A percentile compares a stretch with the other conserved stretches of the same genome.
Evolutionary conservation across 2,797 vertebrate species (phyloP).

Genomic region (Sebastes minor): DNA sequence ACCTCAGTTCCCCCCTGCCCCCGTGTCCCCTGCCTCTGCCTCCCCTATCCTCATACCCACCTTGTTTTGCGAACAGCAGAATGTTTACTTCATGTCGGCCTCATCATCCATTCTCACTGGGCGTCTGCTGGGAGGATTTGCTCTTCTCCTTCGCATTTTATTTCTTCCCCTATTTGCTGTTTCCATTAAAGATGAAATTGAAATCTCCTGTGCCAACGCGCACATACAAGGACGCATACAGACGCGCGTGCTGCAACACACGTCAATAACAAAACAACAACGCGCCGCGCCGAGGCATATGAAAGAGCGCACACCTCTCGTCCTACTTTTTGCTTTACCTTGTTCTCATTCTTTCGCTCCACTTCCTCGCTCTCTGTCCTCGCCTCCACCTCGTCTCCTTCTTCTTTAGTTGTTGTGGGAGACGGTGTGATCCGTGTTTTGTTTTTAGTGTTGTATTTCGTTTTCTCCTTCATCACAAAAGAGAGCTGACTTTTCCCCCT

Average conservation of each 20-base stretch:
- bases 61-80: slow-evolving; percentile 43
- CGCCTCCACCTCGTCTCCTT: slow-evolving; percentile 32
- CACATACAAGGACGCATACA: not conserved
- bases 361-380: slow-evolving; percentile 37
- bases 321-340: slow-evolving; percentile 73
- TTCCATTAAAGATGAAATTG: slow-evolving; percentile 76
- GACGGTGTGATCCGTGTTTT: slow-evolving; percentile 33
- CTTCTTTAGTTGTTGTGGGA: slow-evolving; percentile 36
- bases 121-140: slow-evolving; percentile 61
- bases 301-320: slow-evolving; percentile 73
- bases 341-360: slow-evolving; percentile 52
- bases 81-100: slow-evolving; percentile 64
- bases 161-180: slow-evolving; percentile 69
- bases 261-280: slow-evolving; percentile 46
- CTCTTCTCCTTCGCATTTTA: slow-evolving; percentile 61
- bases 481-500: slow-evolving; percentile 15
- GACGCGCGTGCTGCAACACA: not conserved
- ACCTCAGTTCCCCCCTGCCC: not conserved
- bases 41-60: slow-evolving; percentile 8
- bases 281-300: slow-evolving; percentile 56
- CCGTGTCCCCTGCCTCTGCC: not conserved
- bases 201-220: slow-evolving; percentile 55
- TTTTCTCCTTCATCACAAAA: slow-evolving; percentile 27
- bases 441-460: slow-evolving; percentile 19
- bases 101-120: slow-evolving; percentile 67